Conservation (phyloP, 2,797 vertebrate genomes). For the Cuniculus paca region DNA sequence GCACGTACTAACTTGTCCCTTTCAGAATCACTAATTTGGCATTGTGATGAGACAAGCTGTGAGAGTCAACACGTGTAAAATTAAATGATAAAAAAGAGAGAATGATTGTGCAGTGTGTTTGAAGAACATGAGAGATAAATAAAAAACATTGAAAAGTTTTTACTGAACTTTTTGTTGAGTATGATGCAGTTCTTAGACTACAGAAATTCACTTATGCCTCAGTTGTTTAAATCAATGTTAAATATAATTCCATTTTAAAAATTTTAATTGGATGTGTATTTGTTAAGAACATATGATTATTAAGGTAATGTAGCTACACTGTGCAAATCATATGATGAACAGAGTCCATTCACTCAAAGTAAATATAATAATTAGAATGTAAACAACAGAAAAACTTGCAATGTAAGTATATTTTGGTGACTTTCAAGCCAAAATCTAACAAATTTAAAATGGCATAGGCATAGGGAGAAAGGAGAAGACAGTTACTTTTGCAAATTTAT, state of each 20-base stretch:
- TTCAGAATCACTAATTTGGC: constrained; percentile 58
- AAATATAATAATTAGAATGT: not conserved
- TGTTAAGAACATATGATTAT: not conserved
- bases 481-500: not conserved
- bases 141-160: not conserved
- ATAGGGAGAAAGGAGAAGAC: not conserved
- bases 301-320: not conserved
- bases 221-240: not conserved
- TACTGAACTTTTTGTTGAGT: not conserved
- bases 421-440: not conserved
- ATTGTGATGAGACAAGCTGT: constrained; percentile 58
- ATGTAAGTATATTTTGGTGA: not conserved
- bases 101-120: not conserved
- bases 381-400: not conserved
- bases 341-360: not conserved
- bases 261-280: not conserved
- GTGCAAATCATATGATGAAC: not conserved
- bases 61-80: constrained; percentile 53
- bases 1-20: not conserved
- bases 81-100: constrained; percentile 15
- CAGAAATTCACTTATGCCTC: not conserved
- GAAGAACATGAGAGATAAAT: not conserved
- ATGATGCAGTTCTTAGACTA: not conserved
- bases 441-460: not conserved
- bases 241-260: not conserved